Evolutionary conservation across 2,797 vertebrate genomes (phyloP), one percentile per base, ranked within the genome.

Genomic region (Phaenicophaeus curvirostris): DNA sequence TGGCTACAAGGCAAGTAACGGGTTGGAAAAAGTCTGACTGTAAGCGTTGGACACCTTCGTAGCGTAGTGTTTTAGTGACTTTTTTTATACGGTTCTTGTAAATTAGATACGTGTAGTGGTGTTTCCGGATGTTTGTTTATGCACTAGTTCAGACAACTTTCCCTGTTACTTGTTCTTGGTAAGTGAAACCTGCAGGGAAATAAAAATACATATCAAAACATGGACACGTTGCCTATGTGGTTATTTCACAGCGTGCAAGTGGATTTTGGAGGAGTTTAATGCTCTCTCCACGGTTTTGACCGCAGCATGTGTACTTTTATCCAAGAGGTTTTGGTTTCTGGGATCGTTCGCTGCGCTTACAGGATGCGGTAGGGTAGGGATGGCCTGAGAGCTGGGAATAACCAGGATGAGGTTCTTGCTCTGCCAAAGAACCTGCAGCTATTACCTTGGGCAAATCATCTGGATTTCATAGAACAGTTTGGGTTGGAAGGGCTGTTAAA

Each of bases 101-200:
- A 96, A 98, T 98, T 98, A 98, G 98, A 97, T 98, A 98, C 85
- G 98, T 98, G 98, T 98, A 98, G 98, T 98, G 97, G 98, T 98
- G 98, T 98, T 98, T 98, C 98, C 96, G 97, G 98, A 98, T 98
- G 98, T 98, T 98, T 98, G 98, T 98, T 98, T 98, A 98, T 98
- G 98, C 98, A 98, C 98, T 98, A 98, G 98, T 98, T 98, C 98
- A 98, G 98, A 98, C 98, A 98, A 97, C 98, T 98, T 98, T 98
- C 98, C 98, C 98, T 98, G 98, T 98, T 98, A 98, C 98, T 98
- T 98, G 98, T 98, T 98, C 98, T 98, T 98, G 98, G 98, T 98
- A 98, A 98, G 98, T 98, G 98, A 98, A 98, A 98, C 98, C 98
- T 98, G 98, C 98, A 98, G 98, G 98, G 98, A 98, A 98, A 98